Evolutionary conservation across 2,888 invertebrate genomes (phyloP).

Genomic region (Trissonchulus latispiculum): DNA sequence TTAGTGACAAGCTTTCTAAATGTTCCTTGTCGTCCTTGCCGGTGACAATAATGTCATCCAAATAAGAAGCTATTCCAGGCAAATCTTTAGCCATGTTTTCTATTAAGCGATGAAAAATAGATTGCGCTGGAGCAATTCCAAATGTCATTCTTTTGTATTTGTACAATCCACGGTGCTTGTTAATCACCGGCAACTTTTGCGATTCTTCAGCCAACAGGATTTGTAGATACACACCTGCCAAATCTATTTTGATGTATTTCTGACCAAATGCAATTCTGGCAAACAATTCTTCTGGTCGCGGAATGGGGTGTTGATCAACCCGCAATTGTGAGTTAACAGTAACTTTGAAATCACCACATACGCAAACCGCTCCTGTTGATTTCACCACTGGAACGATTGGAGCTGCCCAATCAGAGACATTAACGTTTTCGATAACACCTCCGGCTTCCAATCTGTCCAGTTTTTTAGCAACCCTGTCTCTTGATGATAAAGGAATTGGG

Average conservation of each 20-base stretch:
- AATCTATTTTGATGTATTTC: not conserved
- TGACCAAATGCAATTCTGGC: conserved; percentile 26
- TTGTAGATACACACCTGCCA: not conserved
- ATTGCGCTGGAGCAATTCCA: conserved; percentile 1
- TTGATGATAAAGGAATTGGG: too few species aligned
- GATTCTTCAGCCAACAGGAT: not conserved
- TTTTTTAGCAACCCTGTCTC: too few species aligned
- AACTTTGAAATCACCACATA: conserved; percentile 23
- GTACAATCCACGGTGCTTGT: not conserved
- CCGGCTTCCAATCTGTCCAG: too few species aligned
- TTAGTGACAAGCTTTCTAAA: conserved; percentile 24
- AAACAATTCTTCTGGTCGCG: conserved; percentile 30
- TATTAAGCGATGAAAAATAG: too few species aligned
- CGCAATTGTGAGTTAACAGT: conserved; percentile 26
- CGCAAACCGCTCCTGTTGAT: too few species aligned
- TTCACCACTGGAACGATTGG: too few species aligned
- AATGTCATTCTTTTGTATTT: not conserved
- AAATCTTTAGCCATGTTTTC: conserved; percentile 31
- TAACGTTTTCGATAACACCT: too few species aligned
- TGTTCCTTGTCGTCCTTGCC: conserved; percentile 27
- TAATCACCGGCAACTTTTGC: not conserved
- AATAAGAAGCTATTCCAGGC: conserved; percentile 25
- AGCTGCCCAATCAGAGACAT: too few species aligned
- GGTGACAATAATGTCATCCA: conserved; percentile 31
- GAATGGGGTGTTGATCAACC: conserved; percentile 31